Conservation (phyloP, 2,113 vertebrate genomes). For the Gymnogyps californianus region DNA sequence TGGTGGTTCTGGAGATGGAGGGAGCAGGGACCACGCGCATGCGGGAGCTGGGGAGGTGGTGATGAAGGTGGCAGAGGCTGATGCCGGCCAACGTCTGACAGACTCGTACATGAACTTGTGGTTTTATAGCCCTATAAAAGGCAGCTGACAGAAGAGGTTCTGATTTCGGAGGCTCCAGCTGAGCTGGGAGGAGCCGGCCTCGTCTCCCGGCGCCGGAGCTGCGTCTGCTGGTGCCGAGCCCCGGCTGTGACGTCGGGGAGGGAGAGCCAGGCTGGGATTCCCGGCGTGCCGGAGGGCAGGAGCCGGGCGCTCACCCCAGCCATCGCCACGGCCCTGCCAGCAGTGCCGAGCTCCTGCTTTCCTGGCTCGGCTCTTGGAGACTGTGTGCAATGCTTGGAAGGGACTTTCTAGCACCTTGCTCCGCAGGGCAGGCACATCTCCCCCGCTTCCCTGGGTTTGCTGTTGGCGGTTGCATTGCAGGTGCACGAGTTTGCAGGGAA, state of each 20-base stretch:
- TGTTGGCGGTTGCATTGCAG: not conserved
- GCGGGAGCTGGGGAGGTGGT: not conserved
- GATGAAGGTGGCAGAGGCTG: not conserved
- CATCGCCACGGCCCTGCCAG: not conserved
- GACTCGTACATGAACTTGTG: conserved; percentile 10
- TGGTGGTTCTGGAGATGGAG: not conserved
- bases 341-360: conserved; percentile 3
- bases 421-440: not conserved
- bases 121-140: conserved; percentile 75
- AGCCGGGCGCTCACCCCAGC: conserved; percentile 16
- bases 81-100: not conserved
- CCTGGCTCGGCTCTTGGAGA: conserved; percentile 41
- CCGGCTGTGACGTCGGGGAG: conserved; percentile 31
- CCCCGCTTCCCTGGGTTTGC: not conserved
- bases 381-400: conserved; percentile 31
- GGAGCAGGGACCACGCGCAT: rapidly evolving
- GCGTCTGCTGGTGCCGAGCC: not conserved
- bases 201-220: not conserved
- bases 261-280: conserved; percentile 37
- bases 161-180: conserved; percentile 60
- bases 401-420: not conserved
- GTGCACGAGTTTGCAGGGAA: not conserved
- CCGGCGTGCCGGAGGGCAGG: conserved; percentile 35
- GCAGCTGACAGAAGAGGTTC: conserved; percentile 70
- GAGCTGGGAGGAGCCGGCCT: conserved; percentile 20